Conservation (phyloP, 2,113 vertebrate species). For the Passer domesticus region DNA sequence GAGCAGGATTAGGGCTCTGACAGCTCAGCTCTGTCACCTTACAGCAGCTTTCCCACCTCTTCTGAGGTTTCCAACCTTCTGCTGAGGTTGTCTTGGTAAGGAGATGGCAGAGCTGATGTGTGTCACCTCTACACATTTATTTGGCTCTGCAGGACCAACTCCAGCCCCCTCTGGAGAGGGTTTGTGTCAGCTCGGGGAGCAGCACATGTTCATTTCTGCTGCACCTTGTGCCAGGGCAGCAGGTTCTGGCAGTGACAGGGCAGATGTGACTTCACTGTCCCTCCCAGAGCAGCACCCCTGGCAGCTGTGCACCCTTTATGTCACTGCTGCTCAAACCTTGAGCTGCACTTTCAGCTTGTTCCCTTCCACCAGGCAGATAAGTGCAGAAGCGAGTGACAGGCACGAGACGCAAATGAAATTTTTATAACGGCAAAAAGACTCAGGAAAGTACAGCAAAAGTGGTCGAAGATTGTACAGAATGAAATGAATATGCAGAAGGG, state of each 20-base stretch:
- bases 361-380: neutral
- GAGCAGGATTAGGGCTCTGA: neutral
- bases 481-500: neutral
- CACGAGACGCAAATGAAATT: accelerated
- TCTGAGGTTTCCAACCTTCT: neutral
- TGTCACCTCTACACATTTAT: accelerated
- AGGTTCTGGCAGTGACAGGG: neutral
- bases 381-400: neutral
- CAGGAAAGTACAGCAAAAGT: neutral
- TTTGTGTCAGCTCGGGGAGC: neutral
- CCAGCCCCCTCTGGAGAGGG: neutral
- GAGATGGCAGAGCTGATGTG: neutral
- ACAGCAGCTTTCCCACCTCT: neutral
- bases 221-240: neutral
- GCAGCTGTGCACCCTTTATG: accelerated
- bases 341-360: neutral
- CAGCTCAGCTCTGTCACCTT: neutral
- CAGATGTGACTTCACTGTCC: neutral
- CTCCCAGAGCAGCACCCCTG: neutral
- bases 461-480: neutral
- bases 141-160: neutral
- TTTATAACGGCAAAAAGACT: neutral
- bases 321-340: neutral
- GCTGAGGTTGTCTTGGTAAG: neutral
- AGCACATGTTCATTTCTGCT: neutral